Evolutionary conservation across 2,888 invertebrate species (phyloP).

Genomic region (Rhagophthalmus giganteus): DNA sequence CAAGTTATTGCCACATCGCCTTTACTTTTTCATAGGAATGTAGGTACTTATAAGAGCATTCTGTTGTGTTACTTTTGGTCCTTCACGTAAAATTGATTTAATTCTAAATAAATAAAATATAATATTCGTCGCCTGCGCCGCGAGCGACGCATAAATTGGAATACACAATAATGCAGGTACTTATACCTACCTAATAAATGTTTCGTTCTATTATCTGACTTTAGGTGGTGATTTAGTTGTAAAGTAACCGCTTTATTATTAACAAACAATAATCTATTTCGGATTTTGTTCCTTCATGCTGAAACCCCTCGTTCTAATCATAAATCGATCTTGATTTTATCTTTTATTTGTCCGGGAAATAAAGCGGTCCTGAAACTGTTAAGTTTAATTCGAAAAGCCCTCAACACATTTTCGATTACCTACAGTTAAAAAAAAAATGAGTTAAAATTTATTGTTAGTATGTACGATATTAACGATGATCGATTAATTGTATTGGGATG

Average conservation of each 20-base stretch:
- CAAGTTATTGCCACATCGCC: no score
- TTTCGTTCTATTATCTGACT: not conserved
- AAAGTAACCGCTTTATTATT: slow-evolving; percentile 16
- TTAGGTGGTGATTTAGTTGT: not conserved
- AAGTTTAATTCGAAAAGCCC: no score
- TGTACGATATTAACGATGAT: no score
- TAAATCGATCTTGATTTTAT: slow-evolving; percentile 15
- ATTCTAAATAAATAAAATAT: no score
- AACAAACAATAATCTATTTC: slow-evolving; percentile 27
- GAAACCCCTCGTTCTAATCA: slow-evolving; percentile 16
- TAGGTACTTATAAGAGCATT: not conserved
- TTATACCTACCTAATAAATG: not conserved
- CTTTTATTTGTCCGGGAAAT: not conserved
- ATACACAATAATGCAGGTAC: not conserved
- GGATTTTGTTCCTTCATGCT: slow-evolving; percentile 26
- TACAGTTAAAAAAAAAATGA: no score
- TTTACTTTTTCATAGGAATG: not conserved
- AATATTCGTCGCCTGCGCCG: no score
- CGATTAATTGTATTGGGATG: no score
- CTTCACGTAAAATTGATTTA: no score
- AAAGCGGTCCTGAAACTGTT: slow-evolving; percentile 2
- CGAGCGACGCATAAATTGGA: not conserved
- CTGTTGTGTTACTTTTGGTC: no score
- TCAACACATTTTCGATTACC: no score
- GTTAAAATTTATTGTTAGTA: no score